Percentiles rank a stretch among this genome's conserved stretches.
phyloP scores from a whole-genome alignment of 2,888 invertebrate species.

The Belgica antarctica region DNA sequence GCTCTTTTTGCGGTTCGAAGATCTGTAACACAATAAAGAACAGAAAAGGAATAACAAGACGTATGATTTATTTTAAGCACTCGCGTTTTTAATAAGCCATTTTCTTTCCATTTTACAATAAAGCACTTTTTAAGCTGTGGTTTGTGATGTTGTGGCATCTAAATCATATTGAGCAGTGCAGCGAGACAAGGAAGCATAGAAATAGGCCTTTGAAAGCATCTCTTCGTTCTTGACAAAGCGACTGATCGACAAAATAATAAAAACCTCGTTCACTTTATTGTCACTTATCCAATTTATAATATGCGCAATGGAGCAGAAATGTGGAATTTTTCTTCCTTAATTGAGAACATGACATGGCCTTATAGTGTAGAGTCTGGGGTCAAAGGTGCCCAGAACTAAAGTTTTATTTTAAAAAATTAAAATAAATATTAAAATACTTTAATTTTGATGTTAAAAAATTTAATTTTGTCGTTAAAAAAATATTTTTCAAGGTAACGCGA shows the following conservation, averaged over 20 bases:
- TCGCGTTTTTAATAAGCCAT: constrained; percentile 42
- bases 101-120: not conserved
- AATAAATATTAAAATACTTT: too few species aligned
- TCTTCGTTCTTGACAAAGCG: constrained; percentile 19
- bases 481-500: too few species aligned
- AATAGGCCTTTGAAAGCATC: constrained; percentile 9
- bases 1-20: constrained; percentile 19
- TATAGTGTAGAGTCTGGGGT: not conserved
- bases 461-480: too few species aligned
- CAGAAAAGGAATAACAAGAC: constrained; percentile 43
- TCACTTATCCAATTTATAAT: constrained; percentile 34
- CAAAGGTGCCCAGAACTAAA: too few species aligned
- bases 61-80: constrained; percentile 43
- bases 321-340: not conserved
- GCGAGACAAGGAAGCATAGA: too few species aligned
- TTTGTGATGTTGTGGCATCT: not conserved
- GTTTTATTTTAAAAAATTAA: too few species aligned
- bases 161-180: constrained; percentile 24
- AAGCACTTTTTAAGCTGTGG: too few species aligned
- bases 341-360: not conserved
- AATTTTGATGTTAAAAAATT: too few species aligned
- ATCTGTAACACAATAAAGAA: constrained; percentile 34
- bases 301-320: not conserved
- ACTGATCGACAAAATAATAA: constrained; percentile 39
- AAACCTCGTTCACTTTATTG: constrained; percentile 31